These are phyloP conservation scores for Atta texana DNA, from an alignment of 1,140 invertebrate genomes.

Conservation along the genomic window DNA sequence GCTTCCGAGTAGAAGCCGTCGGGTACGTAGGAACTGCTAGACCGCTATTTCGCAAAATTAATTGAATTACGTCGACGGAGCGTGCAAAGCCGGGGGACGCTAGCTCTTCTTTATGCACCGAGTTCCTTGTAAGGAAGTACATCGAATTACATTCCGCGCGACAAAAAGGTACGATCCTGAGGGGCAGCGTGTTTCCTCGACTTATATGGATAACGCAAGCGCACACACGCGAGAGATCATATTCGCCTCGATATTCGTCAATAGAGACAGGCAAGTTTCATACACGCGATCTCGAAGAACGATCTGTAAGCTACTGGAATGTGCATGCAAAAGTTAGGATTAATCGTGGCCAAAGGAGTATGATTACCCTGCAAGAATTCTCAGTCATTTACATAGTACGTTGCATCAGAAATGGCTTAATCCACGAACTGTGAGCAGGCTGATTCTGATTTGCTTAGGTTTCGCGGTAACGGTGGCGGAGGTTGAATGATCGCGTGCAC, in stretches of 20 bases:
- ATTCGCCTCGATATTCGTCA: background rate
- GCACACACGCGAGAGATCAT: background rate
- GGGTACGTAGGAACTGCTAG: conserved; percentile 17
- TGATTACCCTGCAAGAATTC: conserved; percentile 33
- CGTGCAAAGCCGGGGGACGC: conserved; percentile 27
- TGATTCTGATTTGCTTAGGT: conserved; percentile 43
- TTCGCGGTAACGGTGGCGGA: conserved; percentile 19
- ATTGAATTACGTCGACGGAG: conserved; percentile 60
- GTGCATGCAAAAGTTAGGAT: conserved; percentile 13
- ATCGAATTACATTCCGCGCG: conserved; percentile 42
- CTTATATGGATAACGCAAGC: conserved; percentile 19
- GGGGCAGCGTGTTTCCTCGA: conserved; percentile 4
- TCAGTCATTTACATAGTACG: conserved; percentile 14
- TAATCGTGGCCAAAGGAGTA: background rate
- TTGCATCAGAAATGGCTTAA: conserved; percentile 28
- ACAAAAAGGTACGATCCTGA: conserved; percentile 34
- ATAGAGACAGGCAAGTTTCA: background rate
- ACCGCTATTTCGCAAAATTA: conserved; percentile 62
- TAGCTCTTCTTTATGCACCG: conserved; percentile 23
- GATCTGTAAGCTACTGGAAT: background rate
- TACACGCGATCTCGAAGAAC: conserved; percentile 24
- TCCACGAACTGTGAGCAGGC: background rate
- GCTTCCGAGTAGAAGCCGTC: conserved; percentile 19
- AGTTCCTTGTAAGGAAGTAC: conserved; percentile 44
- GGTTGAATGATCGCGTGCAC: conserved; percentile 26